These are phyloP conservation scores for Gryllus bimaculatus DNA, from an alignment of 1,140 invertebrate genomes.

Conservation along the genomic window DNA sequence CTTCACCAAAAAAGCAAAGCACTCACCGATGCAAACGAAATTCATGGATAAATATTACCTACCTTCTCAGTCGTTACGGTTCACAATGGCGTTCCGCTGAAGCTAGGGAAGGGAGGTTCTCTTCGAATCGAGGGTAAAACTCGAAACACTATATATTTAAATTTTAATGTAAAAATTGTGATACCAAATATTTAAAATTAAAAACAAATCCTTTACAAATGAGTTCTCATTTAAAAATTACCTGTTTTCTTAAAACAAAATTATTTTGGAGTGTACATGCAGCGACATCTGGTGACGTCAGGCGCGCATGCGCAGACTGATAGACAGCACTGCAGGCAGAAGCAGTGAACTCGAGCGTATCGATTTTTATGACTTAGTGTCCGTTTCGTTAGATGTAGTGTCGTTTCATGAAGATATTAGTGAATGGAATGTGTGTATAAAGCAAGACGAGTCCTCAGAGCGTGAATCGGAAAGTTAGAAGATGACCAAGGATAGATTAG, in stretches of 20 bases:
- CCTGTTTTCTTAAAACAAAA: neutral
- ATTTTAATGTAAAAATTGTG: too few relatives aligned
- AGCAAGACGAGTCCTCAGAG: conserved; percentile 47
- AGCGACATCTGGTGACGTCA: conserved; percentile 42
- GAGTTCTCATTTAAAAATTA: conserved; percentile 15
- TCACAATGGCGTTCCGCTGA: conserved; percentile 65
- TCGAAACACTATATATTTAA: neutral
- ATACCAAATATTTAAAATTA: neutral
- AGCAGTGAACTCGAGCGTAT: conserved; percentile 42
- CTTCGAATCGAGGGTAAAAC: neutral
- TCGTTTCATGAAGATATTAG: conserved; percentile 59
- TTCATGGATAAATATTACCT: conserved; percentile 51
- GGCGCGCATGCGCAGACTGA: conserved; percentile 40
- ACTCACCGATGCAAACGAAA: conserved; percentile 53
- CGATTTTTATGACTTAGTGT: conserved; percentile 61
- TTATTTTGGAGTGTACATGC: neutral
- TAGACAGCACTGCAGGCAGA: conserved; percentile 57
- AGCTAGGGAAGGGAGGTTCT: conserved; percentile 6
- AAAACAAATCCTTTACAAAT: neutral
- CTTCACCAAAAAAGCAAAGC: conserved; percentile 24
- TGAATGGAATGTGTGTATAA: conserved; percentile 67
- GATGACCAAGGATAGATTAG: conserved; percentile 98
- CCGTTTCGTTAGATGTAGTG: conserved; percentile 59
- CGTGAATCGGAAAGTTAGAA: conserved; percentile 50
- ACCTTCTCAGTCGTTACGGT: conserved; percentile 57